Base-by-base conservation (phyloP, 2,113 vertebrate species). In the Tamias sibiricus region DNA sequence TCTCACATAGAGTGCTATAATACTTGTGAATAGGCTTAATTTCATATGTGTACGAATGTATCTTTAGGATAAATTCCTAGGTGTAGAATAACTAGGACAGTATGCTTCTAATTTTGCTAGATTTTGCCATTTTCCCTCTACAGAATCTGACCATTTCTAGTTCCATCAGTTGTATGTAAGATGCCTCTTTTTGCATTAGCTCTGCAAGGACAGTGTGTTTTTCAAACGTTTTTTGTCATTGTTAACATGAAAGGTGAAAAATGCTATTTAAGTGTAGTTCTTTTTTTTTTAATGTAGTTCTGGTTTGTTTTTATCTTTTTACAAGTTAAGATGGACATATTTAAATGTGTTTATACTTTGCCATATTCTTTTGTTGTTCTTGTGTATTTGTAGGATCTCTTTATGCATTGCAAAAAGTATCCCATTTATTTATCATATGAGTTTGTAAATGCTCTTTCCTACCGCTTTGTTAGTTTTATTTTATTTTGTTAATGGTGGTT, bases 251-350 rank as follows among this genome's bases (percentile, higher is more conserved):
- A 82, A 92, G 42, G 54, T 79, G 8, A 87, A 86, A 64, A 87
- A 52, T 74, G 62, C 6, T 10, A 85, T 93, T 52, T 57, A 69
- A 54, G 7, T 74, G 2, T 59, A 72, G 20, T 94, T 80, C 57
- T 24, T 59, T 24, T 54, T 94, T 57, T 62, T 62, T 62, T 26
- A 62, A 28, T 3, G 4, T 62, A 62, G 24, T 28, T 62, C 24
- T 75, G 32, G 69, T 89, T 95, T 95, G 20, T 35, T 79, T 93
- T 66, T 83, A 80, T 76, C 35, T 93, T 90, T 64, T 57, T 90
- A 44, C 12, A 75, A 42, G 26, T 68, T 19, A 87, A 66, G 12
- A 81, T 68, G 26, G 26, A 4, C 6, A 75, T 79, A 2, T 72
- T 95, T 64, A 76, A 85, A 68, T 84, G 37, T 64, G 0, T 77